Conservation (phyloP, 2,113 vertebrate genomes). For the Callocephalon fimbriatum region DNA sequence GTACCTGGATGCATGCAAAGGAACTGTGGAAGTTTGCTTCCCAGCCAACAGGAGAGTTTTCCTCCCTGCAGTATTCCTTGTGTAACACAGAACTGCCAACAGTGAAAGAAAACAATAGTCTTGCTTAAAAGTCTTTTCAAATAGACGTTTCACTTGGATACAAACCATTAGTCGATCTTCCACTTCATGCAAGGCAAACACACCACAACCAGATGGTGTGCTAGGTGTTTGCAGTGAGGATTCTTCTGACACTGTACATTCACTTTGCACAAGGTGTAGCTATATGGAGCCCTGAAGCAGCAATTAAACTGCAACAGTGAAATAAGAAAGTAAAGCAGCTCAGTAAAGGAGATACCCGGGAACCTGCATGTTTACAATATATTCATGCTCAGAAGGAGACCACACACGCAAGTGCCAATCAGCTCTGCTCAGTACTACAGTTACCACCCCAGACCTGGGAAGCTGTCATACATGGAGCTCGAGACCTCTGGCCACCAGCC, state of each 20-base stretch:
- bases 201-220: not conserved
- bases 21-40: not conserved
- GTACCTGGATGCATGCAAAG: not conserved
- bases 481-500: not conserved
- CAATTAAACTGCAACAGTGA: not conserved
- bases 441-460: not conserved
- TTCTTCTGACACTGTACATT: not conserved
- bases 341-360: not conserved
- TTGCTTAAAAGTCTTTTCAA: not conserved
- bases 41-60: not conserved
- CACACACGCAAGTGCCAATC: accelerated
- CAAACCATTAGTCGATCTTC: not conserved
- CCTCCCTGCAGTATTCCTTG: not conserved
- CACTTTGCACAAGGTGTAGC: not conserved
- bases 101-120: not conserved
- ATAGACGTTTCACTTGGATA: not conserved
- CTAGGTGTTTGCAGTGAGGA: accelerated
- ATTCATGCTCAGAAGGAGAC: not conserved
- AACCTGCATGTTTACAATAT: not conserved
- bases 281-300: not conserved
- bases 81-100: accelerated
- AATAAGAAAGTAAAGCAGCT: not conserved
- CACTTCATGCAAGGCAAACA: not conserved
- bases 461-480: accelerated
- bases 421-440: not conserved